Conservation (phyloP, 92 coral and sea anemone genomes). For the Porites cylindrica region DNA sequence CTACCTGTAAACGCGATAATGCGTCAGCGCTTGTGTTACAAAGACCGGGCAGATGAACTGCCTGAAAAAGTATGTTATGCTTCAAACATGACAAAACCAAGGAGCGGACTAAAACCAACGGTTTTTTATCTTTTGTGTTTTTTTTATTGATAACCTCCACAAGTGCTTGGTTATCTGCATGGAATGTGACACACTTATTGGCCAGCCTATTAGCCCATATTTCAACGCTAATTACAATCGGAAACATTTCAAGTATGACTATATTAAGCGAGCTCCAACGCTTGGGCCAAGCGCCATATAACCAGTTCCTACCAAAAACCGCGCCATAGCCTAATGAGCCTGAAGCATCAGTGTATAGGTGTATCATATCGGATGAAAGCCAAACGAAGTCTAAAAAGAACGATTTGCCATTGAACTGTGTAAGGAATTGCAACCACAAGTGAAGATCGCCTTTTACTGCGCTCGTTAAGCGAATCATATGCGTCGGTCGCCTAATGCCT, state of each 20-base stretch:
- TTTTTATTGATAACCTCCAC: slow-evolving; percentile 32
- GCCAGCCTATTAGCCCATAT: slow-evolving; percentile 19
- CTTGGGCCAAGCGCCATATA: slow-evolving; percentile 57
- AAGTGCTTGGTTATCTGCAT: slow-evolving; percentile 27
- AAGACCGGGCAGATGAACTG: slow-evolving; percentile 38
- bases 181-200: slow-evolving; percentile 40
- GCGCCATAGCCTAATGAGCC: slow-evolving; percentile 60
- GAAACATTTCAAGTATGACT: slow-evolving; percentile 43
- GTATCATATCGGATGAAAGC: slow-evolving; percentile 1
- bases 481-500: too few relatives aligned
- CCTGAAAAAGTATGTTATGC: slow-evolving; percentile 42
- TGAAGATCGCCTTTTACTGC: slow-evolving; percentile 47
- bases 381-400: slow-evolving; percentile 32
- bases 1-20: slow-evolving; percentile 57
- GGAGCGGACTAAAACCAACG: slow-evolving; percentile 37
- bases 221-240: slow-evolving; percentile 3
- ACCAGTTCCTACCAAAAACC: slow-evolving; percentile 51
- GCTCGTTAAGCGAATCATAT: slow-evolving; percentile 26
- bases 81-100: slow-evolving; percentile 42
- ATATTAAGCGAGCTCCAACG: slow-evolving; percentile 41
- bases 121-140: slow-evolving; percentile 33
- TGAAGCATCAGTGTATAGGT: slow-evolving; percentile 45
- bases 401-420: slow-evolving; percentile 34
- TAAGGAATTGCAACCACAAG: slow-evolving; percentile 42
- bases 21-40: slow-evolving; percentile 46